phyloP scores from a whole-genome alignment of 2,888 invertebrate species.

The Brassicogethes aeneus region DNA sequence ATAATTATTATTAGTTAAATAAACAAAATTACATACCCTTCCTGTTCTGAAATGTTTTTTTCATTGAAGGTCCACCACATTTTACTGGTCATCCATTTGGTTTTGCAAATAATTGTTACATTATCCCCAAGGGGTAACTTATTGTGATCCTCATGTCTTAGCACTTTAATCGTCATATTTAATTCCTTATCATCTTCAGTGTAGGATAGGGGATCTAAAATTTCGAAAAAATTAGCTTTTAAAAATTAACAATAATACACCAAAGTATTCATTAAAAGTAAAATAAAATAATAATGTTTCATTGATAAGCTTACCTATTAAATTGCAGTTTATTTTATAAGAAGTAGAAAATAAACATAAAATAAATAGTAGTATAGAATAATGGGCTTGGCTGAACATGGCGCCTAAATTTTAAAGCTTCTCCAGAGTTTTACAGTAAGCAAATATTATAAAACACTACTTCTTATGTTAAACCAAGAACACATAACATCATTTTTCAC shows the following conservation, averaged over 20 bases:
- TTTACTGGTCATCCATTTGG: constrained; percentile 41
- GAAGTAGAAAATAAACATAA: constrained; percentile 28
- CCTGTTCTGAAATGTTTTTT: constrained; percentile 45
- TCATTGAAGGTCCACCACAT: constrained; percentile 53
- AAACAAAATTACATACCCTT: constrained; percentile 37
- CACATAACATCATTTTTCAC: constrained; percentile 23
- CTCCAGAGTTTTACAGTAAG: constrained; percentile 18
- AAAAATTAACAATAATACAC: neutral
- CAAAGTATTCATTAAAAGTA: neutral
- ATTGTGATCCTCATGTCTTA: constrained; percentile 30
- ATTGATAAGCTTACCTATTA: too few species aligned
- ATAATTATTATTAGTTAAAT: too few species aligned
- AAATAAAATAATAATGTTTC: neutral
- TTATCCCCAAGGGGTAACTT: constrained; percentile 41
- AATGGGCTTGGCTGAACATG: constrained; percentile 43
- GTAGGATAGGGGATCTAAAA: constrained; percentile 22
- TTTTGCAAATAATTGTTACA: constrained; percentile 47
- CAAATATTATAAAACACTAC: constrained; percentile 21
- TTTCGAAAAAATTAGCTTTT: neutral
- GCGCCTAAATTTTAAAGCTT: constrained; percentile 28
- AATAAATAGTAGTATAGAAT: constrained; percentile 28
- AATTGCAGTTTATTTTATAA: constrained; percentile 27
- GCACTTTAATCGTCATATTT: constrained; percentile 35
- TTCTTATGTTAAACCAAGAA: constrained; percentile 20
- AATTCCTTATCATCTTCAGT: constrained; percentile 29